Conservation (phyloP, 2,888 invertebrate genomes). For the Andrena bucephala region DNA sequence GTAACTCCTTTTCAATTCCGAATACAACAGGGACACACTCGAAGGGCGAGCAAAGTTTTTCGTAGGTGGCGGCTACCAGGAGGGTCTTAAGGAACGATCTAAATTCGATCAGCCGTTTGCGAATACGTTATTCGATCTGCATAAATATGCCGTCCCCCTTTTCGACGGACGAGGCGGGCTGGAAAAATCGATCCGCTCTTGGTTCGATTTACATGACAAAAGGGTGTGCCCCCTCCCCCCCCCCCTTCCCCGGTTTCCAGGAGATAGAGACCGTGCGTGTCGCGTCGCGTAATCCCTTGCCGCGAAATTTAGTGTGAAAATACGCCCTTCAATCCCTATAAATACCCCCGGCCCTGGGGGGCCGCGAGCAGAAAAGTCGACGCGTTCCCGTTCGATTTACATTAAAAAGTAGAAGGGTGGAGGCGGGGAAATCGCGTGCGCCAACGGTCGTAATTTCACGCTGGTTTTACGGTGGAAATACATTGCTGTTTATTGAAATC, state of each 20-base stretch:
- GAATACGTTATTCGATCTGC: conserved; percentile 3
- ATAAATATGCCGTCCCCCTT: neutral
- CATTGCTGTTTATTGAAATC: conserved; percentile 2
- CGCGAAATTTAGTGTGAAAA: conserved; percentile 40
- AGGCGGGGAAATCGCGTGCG: neutral
- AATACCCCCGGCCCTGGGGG: neutral
- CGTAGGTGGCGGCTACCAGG: neutral
- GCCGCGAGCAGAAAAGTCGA: neutral
- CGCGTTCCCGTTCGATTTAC: conserved; percentile 2
- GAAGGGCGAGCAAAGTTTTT: neutral
- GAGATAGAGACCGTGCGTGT: conserved; percentile 33
- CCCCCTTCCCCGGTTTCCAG: neutral
- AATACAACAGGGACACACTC: neutral
- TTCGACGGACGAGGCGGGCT: neutral
- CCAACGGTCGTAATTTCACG: neutral
- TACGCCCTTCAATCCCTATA: conserved; percentile 4
- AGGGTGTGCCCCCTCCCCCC: conserved; percentile 31
- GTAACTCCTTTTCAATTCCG: conserved; percentile 3
- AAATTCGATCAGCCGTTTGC: conserved; percentile 21
- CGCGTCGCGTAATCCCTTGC: conserved; percentile 24
- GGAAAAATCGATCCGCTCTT: conserved; percentile 45
- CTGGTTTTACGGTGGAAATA: neutral
- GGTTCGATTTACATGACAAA: conserved; percentile 44
- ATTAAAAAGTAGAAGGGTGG: neutral
- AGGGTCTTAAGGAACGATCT: neutral